Percentiles rank a stretch among this genome's conserved stretches.
These are phyloP conservation scores for Capitella teleta DNA, from an alignment of 1,140 invertebrate species.

Conservation along the genomic window DNA sequence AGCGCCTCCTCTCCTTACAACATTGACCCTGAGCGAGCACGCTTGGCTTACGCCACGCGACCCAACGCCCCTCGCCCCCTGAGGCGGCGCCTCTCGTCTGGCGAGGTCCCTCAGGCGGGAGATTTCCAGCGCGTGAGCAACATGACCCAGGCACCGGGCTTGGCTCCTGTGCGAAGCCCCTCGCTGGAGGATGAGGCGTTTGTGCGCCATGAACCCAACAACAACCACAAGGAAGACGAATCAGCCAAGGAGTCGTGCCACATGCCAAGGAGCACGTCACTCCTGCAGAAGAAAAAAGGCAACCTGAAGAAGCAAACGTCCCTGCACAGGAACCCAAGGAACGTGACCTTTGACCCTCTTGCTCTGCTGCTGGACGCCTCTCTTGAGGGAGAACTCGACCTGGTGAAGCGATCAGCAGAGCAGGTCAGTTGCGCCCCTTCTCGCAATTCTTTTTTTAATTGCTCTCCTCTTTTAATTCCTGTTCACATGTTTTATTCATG, in stretches of 20 bases:
- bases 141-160: not conserved
- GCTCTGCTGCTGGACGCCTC: conserved; percentile 92
- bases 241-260: too few species aligned
- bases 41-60: too few species aligned
- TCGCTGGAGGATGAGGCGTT: not conserved
- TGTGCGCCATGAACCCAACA: too few species aligned
- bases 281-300: not conserved
- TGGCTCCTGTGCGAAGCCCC: too few species aligned
- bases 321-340: not conserved
- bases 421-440: conserved; percentile 53
- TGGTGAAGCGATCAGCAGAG: conserved; percentile 86
- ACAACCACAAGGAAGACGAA: too few species aligned
- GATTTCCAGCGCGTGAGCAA: too few species aligned
- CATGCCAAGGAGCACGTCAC: too few species aligned
- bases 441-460: not conserved
- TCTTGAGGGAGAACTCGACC: conserved; percentile 91
- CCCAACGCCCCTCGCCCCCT: not conserved
- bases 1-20: not conserved
- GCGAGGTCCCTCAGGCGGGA: not conserved
- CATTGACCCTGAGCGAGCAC: not conserved
- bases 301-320: conserved; percentile 2
- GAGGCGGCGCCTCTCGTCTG: not conserved
- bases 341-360: conserved; percentile 94
- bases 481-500: not conserved
- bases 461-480: not conserved